A percentile compares a stretch with the other conserved stretches of the same genome.
These are phyloP conservation scores for Sebastes iracundus DNA, from an alignment of 2,797 vertebrate genomes.

Conservation along the genomic window DNA sequence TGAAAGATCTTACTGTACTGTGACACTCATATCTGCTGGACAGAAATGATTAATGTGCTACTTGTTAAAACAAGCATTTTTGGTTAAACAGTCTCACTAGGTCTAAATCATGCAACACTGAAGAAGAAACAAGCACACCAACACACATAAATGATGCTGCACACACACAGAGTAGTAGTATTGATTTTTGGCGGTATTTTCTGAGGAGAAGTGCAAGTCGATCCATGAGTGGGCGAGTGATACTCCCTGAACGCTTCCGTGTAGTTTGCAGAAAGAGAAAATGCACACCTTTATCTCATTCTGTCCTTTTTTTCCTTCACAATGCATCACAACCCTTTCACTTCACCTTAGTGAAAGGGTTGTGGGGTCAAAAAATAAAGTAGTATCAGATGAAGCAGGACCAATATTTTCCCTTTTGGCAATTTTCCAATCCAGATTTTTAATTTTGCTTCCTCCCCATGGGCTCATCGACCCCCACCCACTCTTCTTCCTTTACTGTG, in stretches of 20 bases:
- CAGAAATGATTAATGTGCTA: background rate
- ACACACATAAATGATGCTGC: slow-evolving; percentile 5
- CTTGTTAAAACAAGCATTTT: background rate
- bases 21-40: background rate
- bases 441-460: slow-evolving; percentile 18
- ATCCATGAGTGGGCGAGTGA: slow-evolving; percentile 51
- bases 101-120: background rate
- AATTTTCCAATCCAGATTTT: slow-evolving; percentile 15
- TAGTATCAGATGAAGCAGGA: background rate
- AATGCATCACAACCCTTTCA: background rate
- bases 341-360: background rate
- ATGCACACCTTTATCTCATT: slow-evolving; percentile 22
- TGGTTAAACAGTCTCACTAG: background rate
- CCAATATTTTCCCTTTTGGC: slow-evolving; percentile 7
- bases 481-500: slow-evolving; percentile 13
- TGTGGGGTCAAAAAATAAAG: background rate
- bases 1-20: background rate
- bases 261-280: slow-evolving; percentile 46
- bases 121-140: slow-evolving; percentile 3
- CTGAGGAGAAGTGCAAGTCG: slow-evolving; percentile 46
- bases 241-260: slow-evolving; percentile 49
- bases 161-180: slow-evolving; percentile 55
- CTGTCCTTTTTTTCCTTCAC: background rate
- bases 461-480: slow-evolving; percentile 35
- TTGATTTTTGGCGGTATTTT: slow-evolving; percentile 67